These are phyloP conservation scores for Diacarnus erythraeanus DNA, from an alignment of 37 sponge, comb jelly and placozoan genomes.

Conservation along the genomic window DNA sequence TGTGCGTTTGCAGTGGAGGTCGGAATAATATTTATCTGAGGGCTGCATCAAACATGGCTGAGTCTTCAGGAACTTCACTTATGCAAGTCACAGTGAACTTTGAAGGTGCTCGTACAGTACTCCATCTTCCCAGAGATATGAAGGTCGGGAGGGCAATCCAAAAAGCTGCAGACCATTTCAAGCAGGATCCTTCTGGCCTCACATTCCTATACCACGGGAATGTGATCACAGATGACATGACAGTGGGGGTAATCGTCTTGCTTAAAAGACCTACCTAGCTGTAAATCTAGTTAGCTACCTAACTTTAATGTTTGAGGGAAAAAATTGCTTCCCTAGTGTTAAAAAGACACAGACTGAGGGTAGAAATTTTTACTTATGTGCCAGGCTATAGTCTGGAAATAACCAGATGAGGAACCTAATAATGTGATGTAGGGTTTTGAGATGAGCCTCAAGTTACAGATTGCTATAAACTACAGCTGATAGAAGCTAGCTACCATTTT, in stretches of 20 bases:
- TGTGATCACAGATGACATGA: constrained; percentile 29
- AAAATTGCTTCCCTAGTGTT: too few relatives aligned
- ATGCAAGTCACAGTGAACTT: constrained; percentile 17
- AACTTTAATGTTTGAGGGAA: too few relatives aligned
- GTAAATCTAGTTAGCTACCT: neutral
- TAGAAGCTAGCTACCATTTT: too few relatives aligned
- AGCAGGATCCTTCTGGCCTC: constrained; percentile 9
- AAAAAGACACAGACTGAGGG: too few relatives aligned
- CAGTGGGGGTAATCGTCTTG: constrained; percentile 11
- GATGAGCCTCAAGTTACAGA: too few relatives aligned
- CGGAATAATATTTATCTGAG: too few relatives aligned
- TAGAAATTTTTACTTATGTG: too few relatives aligned
- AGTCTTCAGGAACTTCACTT: neutral
- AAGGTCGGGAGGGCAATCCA: constrained; percentile 23
- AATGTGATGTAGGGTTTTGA: too few relatives aligned
- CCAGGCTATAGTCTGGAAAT: too few relatives aligned
- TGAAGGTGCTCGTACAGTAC: constrained; percentile 1
- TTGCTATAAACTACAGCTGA: too few relatives aligned
- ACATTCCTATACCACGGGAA: constrained; percentile 27
- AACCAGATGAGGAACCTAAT: too few relatives aligned
- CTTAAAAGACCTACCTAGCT: neutral
- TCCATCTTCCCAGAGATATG: constrained; percentile 13
- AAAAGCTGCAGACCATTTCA: constrained; percentile 39
- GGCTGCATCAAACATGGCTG: constrained; percentile 20
- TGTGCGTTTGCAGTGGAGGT: too few relatives aligned